phyloP scores from a whole-genome alignment of 2,113 vertebrate genomes.

The Platanista minor region DNA sequence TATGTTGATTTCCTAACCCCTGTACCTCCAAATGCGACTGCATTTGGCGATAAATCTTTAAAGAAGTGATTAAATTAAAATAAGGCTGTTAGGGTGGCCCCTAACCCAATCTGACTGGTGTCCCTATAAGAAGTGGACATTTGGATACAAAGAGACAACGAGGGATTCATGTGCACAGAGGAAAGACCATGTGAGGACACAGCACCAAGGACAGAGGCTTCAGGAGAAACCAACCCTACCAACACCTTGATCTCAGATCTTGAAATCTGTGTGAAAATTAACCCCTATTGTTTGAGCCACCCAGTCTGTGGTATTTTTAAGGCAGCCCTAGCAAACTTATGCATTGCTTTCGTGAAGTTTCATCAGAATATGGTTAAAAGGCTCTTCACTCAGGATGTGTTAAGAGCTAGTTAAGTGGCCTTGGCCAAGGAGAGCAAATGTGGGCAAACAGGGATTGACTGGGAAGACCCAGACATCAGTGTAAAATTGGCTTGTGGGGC shows the following conservation, averaged over 20 bases:
- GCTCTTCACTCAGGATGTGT: background rate
- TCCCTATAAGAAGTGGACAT: background rate
- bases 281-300: background rate
- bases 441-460: background rate
- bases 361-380: background rate
- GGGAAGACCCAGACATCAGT: background rate
- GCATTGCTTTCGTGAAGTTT: background rate
- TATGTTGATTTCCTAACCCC: background rate
- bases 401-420: background rate
- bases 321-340: background rate
- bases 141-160: background rate
- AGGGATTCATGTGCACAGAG: fast-evolving
- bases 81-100: too few species aligned
- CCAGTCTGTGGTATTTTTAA: background rate
- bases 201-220: background rate
- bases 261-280: background rate
- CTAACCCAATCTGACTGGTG: background rate
- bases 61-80: background rate
- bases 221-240: background rate
- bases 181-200: background rate
- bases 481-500: background rate
- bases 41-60: background rate
- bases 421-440: background rate
- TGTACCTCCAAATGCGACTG: background rate
- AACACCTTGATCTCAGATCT: background rate